Conservation (phyloP, 1,140 invertebrate genomes). For the Temnothorax longispinosus region DNA sequence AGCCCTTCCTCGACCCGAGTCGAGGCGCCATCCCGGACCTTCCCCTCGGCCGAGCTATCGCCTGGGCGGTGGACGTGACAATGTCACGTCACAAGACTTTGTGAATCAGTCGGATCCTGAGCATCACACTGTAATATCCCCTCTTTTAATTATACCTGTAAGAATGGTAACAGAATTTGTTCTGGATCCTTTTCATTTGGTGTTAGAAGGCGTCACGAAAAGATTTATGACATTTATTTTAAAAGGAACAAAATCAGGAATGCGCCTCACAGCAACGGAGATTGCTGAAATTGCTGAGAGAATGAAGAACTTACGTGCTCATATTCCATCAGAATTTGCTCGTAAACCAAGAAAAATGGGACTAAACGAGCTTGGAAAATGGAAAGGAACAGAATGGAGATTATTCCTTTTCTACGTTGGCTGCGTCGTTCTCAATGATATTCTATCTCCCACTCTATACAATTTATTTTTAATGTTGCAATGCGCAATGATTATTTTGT, state of each 20-base stretch:
- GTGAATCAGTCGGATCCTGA: background rate
- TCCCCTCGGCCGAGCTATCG: too few species aligned
- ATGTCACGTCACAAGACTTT: too few species aligned
- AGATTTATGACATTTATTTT: conserved; percentile 2
- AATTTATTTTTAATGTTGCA: background rate
- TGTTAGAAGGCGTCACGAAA: background rate
- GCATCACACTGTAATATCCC: background rate
- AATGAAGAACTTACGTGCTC: background rate
- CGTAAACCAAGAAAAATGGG: conserved; percentile 14
- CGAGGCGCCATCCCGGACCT: too few species aligned
- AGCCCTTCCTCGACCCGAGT: too few species aligned
- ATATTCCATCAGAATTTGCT: conserved; percentile 2
- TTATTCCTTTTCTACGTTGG: too few species aligned
- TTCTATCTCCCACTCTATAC: background rate
- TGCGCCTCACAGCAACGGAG: background rate
- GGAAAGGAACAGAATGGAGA: too few species aligned
- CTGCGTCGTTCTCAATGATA: too few species aligned
- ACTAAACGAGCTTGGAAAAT: background rate
- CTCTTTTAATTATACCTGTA: background rate
- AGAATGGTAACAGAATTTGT: background rate
- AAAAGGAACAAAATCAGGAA: background rate
- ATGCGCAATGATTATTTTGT: conserved; percentile 9
- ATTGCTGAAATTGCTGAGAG: background rate
- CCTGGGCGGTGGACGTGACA: too few species aligned
- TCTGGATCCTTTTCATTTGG: background rate